Evolutionary conservation across 2,113 vertebrate genomes (phyloP).

Genomic region (Atlantisia rogersi): DNA sequence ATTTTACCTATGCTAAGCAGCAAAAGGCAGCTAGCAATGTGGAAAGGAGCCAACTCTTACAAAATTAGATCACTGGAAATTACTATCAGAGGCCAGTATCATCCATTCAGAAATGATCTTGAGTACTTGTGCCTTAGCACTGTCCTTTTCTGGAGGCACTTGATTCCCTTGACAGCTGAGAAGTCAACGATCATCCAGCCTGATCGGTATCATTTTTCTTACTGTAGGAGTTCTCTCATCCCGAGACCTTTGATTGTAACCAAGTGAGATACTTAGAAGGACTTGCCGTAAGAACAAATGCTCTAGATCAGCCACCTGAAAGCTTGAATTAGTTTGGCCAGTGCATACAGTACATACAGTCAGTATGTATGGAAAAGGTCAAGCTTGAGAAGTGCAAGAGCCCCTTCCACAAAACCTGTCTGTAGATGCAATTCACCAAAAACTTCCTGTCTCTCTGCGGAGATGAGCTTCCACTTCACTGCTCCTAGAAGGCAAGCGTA

Average conservation of each 20-base stretch:
- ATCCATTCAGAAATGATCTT: not conserved
- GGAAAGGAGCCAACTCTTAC: not conserved
- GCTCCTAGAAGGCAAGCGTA: not conserved
- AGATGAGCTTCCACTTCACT: not conserved
- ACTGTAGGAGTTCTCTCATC: not conserved
- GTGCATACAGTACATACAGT: not conserved
- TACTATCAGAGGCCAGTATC: not conserved
- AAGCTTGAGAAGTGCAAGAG: not conserved
- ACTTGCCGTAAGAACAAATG: not conserved
- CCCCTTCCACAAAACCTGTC: not conserved
- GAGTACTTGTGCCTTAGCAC: not conserved
- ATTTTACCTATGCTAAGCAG: not conserved
- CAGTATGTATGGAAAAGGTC: not conserved
- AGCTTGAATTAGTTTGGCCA: not conserved
- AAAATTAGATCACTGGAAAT: not conserved
- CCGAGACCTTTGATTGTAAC: not conserved
- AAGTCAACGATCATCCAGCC: not conserved
- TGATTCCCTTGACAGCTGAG: not conserved
- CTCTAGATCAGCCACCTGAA: not conserved
- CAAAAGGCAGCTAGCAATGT: not conserved
- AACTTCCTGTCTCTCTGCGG: not conserved
- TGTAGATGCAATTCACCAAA: not conserved
- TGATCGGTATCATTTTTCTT: not conserved
- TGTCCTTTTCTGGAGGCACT: not conserved
- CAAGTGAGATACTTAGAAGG: not conserved